Percentiles rank a stretch among this genome's conserved stretches.
Conservation (phyloP, 2,797 vertebrate genomes). For the Gymnocypris eckloni region DNA sequence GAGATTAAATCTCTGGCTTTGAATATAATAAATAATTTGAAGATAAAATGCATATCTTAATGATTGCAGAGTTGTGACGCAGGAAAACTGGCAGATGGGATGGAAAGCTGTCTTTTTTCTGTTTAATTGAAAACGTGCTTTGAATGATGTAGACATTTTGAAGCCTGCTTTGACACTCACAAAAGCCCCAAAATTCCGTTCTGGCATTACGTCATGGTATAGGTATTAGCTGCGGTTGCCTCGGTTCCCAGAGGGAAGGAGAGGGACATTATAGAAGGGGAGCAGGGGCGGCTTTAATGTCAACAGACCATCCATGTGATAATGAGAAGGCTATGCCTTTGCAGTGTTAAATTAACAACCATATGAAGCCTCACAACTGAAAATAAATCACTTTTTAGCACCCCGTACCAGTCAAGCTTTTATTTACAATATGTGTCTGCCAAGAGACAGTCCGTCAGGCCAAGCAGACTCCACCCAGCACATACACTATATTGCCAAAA, state of each 20-base stretch:
- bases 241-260: conserved; percentile 21
- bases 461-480: conserved; percentile 31
- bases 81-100: background rate
- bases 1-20: background rate
- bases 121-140: conserved; percentile 6
- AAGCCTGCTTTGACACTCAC: background rate
- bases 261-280: background rate
- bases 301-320: conserved; percentile 10
- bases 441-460: conserved; percentile 18
- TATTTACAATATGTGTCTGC: conserved; percentile 5
- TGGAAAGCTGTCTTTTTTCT: background rate
- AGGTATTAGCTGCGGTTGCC: conserved; percentile 45
- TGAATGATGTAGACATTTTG: conserved; percentile 23
- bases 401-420: background rate
- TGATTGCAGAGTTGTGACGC: background rate
- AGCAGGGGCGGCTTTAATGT: conserved; percentile 1
- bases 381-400: conserved; percentile 30
- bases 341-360: background rate
- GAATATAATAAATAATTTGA: background rate
- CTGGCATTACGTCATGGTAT: conserved; percentile 53
- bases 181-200: conserved; percentile 42
- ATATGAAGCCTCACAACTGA: background rate
- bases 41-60: background rate
- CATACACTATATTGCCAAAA: background rate
- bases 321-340: background rate